phyloP scores from a whole-genome alignment of 1,140 invertebrate genomes.

The Brachionus rubens region DNA sequence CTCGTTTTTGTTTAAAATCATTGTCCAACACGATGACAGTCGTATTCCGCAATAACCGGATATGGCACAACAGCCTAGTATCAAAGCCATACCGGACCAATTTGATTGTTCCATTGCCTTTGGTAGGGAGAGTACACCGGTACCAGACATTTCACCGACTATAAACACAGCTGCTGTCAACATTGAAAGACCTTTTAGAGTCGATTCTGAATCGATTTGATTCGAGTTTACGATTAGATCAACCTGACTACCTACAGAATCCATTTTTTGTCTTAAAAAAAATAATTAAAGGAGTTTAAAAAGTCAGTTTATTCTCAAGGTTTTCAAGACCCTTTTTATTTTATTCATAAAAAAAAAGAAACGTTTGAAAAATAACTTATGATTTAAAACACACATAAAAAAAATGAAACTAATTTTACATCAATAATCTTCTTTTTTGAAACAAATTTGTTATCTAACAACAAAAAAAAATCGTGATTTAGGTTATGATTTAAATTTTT shows the following conservation, averaged over 20 bases:
- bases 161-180: slow-evolving; percentile 67
- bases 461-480: neutral
- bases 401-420: too few species aligned
- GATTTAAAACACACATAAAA: too few species aligned
- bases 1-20: slow-evolving; percentile 68
- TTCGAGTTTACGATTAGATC: neutral
- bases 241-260: neutral
- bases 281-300: neutral
- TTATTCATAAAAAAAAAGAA: too few species aligned
- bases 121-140: slow-evolving; percentile 70
- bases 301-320: too few species aligned
- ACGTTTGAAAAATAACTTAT: too few species aligned
- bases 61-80: slow-evolving; percentile 65
- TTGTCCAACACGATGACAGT: slow-evolving; percentile 69
- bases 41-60: slow-evolving; percentile 64
- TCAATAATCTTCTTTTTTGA: too few species aligned
- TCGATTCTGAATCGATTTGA: slow-evolving; percentile 20
- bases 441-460: too few species aligned
- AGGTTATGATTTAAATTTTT: slow-evolving; percentile 2
- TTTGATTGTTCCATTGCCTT: slow-evolving; percentile 67
- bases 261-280: neutral
- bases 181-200: slow-evolving; percentile 55
- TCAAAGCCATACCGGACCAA: slow-evolving; percentile 66
- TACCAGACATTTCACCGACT: slow-evolving; percentile 72
- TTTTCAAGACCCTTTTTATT: too few species aligned